A percentile compares a stretch with the other conserved stretches of the same genome.
Evolutionary conservation across 2,888 invertebrate species (phyloP).

Genomic region (Dendrolimus pini): DNA sequence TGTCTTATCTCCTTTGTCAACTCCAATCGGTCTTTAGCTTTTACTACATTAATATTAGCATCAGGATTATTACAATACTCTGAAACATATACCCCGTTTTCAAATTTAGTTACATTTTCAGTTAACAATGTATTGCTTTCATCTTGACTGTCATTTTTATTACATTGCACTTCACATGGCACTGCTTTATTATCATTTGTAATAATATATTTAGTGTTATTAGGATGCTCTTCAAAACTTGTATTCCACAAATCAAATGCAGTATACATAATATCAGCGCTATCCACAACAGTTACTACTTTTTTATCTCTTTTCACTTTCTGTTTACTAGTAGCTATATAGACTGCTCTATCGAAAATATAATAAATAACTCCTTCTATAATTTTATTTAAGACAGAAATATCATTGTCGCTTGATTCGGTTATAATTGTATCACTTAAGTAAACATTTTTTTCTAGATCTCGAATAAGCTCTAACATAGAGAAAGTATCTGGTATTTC

Average conservation of each 20-base stretch:
- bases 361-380: conserved; percentile 55
- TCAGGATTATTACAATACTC: no score
- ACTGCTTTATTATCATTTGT: not conserved
- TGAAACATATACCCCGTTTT: no score
- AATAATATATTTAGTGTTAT: conserved; percentile 2
- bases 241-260: conserved; percentile 32
- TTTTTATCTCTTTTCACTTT: conserved; percentile 28
- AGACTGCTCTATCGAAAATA: conserved; percentile 46
- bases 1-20: no score
- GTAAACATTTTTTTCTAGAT: conserved; percentile 36
- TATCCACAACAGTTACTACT: conserved; percentile 55
- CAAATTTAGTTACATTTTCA: no score
- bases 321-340: conserved; percentile 27
- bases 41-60: no score
- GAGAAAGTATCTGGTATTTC: conserved; percentile 34
- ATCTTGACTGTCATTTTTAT: no score
- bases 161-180: no score
- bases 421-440: conserved; percentile 41
- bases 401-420: conserved; percentile 38
- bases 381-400: conserved; percentile 31
- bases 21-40: no score
- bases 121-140: no score
- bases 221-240: conserved; percentile 3
- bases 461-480: conserved; percentile 48
- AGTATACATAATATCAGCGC: conserved; percentile 57